Conservation (phyloP, 2,113 vertebrate genomes). For the Dissostichus mawsoni region DNA sequence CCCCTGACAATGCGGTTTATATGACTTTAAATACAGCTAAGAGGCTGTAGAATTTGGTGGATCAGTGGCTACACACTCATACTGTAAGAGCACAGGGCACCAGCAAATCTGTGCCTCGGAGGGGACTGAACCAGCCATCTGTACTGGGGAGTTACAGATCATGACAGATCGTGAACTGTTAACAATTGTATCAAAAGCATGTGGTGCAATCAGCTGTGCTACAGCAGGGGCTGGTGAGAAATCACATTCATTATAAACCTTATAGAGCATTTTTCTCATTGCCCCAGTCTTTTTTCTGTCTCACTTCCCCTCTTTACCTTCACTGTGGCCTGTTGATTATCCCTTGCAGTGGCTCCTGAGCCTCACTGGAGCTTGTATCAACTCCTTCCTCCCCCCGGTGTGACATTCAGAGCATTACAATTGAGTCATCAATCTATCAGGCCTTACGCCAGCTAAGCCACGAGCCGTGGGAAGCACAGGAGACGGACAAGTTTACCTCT, state of each 20-base stretch:
- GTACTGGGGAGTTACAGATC: constrained; percentile 49
- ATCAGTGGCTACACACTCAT: constrained; percentile 33
- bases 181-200: constrained; percentile 64
- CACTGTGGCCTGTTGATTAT: constrained; percentile 56
- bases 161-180: constrained; percentile 62
- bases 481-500: constrained; percentile 52
- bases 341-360: constrained; percentile 62
- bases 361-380: constrained; percentile 64
- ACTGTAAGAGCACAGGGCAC: constrained; percentile 37
- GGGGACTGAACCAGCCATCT: constrained; percentile 40
- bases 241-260: constrained; percentile 41
- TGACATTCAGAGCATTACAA: constrained; percentile 76
- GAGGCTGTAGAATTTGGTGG: constrained; percentile 27
- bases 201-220: constrained; percentile 49
- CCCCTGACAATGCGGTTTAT: constrained; percentile 28
- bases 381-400: constrained; percentile 58
- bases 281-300: background rate
- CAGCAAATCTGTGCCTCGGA: constrained; percentile 36
- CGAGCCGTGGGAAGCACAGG: constrained; percentile 42
- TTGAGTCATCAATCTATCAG: constrained; percentile 80
- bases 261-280: constrained; percentile 4
- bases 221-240: constrained; percentile 34
- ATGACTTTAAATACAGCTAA: constrained; percentile 36
- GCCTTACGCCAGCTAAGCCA: constrained; percentile 48
- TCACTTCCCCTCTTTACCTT: constrained; percentile 23